Conservation (phyloP, 1,140 invertebrate species). For the Saccostrea glomerata region DNA sequence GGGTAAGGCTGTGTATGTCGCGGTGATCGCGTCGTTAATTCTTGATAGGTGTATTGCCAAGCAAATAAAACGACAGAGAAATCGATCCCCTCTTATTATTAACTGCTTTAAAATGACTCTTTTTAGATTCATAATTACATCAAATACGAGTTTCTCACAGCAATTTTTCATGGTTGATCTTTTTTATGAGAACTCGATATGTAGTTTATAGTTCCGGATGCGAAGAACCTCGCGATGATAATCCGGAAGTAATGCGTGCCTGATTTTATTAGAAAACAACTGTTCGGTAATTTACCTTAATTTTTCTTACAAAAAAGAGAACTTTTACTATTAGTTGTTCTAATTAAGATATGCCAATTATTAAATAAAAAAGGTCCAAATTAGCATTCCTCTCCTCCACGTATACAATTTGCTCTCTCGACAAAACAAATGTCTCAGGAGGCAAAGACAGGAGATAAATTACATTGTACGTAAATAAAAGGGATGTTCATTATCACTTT, state of each 20-base stretch:
- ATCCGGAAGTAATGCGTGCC: not conserved
- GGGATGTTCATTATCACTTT: too few relatives aligned
- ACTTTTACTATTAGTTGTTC: not conserved
- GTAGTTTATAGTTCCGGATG: not conserved
- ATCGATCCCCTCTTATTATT: constrained; percentile 9
- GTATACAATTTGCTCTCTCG: too few relatives aligned
- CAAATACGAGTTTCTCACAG: constrained; percentile 15
- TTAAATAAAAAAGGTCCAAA: too few relatives aligned
- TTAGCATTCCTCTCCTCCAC: too few relatives aligned
- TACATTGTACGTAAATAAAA: too few relatives aligned
- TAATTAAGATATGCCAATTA: too few relatives aligned
- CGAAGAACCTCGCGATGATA: not conserved
- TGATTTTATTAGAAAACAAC: constrained; percentile 28
- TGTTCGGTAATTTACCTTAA: not conserved
- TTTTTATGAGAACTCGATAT: not conserved
- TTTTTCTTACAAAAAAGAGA: not conserved
- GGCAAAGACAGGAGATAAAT: too few relatives aligned
- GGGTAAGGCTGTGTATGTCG: not conserved
- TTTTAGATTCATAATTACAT: constrained; percentile 30
- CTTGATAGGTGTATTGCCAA: constrained; percentile 21
- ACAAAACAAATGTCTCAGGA: too few relatives aligned
- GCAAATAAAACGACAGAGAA: constrained; percentile 17
- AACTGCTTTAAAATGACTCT: constrained; percentile 2
- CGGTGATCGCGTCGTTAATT: not conserved
- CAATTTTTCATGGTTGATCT: constrained; percentile 36